Base-by-base conservation (phyloP, 2,113 vertebrate species). In the Pampusana beccarii region DNA sequence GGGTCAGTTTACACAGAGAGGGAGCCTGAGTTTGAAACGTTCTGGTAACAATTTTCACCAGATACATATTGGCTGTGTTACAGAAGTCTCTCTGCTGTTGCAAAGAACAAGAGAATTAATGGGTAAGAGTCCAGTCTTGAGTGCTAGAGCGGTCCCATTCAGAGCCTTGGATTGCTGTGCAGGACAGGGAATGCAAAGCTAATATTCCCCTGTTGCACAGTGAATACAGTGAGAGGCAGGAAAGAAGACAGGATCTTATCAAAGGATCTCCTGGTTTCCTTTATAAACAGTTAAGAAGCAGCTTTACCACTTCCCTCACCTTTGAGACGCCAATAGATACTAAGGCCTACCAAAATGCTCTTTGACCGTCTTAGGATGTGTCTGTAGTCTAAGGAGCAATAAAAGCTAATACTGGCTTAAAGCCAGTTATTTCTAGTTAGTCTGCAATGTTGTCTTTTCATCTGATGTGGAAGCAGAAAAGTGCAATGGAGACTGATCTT, bases 221-320 rank as follows among this genome's bases (percentile, higher is more conserved):
- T 79, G 80, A 84, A 64, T 33, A 69, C 70, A 79, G 69, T 65
- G 65, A 94, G 77, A 69, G 86, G 96, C 95, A 97, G 96, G 83
- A 93, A 97, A 90, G 82, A 80, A 84, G 93, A 95, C 36, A 93
- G 50, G 25, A 75, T 94, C 95, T 92, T 88, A 91, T 93, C 93
- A 69, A 65, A 69, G 60, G 20, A 94, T 96, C 88, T 94, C 86
- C 88, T 93, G 36, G 57, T 92, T 97, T 96, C 86, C 83, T 91
- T 93, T 72, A 93, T 91, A 89, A 93, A 84, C 65, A 92, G 83
- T 53, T 53, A 64, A 84, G 86, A 65, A 87, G 70, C 34, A 75
- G 80, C 86, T 61, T 81, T 64, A 69, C 72, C 19, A 38, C 80
- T 94, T 92, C 83, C 53, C 72, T 96, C 57, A 77, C 72, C 44